Evolutionary conservation across 2,113 vertebrate genomes (phyloP).

Genomic region (Oryzias curvinotus): DNA sequence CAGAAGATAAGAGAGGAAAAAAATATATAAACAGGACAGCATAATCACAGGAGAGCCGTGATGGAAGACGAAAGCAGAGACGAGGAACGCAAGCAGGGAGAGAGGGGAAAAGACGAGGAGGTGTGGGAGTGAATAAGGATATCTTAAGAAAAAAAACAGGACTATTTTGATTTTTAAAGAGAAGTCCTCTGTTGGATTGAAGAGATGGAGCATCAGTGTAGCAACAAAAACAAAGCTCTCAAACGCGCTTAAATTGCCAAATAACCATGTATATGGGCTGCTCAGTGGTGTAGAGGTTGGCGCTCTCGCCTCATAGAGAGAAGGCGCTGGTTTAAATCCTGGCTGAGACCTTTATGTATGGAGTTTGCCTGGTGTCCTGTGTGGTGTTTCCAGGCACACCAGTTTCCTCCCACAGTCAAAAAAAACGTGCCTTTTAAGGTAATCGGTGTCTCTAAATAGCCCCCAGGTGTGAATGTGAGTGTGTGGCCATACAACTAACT

Average conservation of each 20-base stretch:
- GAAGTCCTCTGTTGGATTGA: background rate
- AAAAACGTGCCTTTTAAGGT: too few species aligned
- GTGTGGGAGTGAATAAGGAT: background rate
- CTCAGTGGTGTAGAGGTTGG: too few species aligned
- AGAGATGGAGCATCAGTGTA: background rate
- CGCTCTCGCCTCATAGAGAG: too few species aligned
- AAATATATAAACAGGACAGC: slow-evolving; percentile 40
- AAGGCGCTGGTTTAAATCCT: too few species aligned
- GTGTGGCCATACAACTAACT: too few species aligned
- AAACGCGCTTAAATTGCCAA: background rate
- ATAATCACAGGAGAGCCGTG: slow-evolving; percentile 16
- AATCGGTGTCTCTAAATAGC: too few species aligned
- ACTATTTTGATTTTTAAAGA: slow-evolving; percentile 3
- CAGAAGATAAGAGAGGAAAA: slow-evolving; percentile 63
- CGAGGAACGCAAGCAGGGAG: background rate
- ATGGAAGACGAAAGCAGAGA: background rate
- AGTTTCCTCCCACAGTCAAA: too few species aligned
- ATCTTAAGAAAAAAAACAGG: background rate
- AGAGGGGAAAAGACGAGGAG: background rate
- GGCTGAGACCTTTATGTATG: too few species aligned
- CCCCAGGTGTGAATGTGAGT: too few species aligned
- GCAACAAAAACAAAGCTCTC: background rate
- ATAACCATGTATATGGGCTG: too few species aligned
- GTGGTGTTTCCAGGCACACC: too few species aligned
- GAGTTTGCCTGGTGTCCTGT: too few species aligned